Base-by-base conservation (phyloP, 2,888 invertebrate genomes). In the Apamea epomidion region DNA sequence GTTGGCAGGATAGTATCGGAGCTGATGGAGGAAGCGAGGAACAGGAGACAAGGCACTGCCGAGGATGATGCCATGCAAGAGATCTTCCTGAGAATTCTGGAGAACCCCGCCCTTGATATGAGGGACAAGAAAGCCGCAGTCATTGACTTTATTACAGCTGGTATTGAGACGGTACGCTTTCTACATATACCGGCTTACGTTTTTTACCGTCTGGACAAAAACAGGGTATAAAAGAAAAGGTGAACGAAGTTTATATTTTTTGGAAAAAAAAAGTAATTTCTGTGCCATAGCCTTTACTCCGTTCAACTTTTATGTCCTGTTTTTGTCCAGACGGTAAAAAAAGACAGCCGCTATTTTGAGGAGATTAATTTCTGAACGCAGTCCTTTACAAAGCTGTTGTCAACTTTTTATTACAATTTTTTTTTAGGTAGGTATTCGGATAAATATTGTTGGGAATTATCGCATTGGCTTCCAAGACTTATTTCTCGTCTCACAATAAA, bases 91-190 rank as follows among this genome's bases (percentile, higher is more conserved):
- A 98, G 98, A 80, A 98, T 99, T 81, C 95, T 99, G 70, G 97
- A 97, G 65, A 98, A 98, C 70, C 97, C 98, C 51, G 97, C 97
- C 82, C 95, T 99, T 69, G 98, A 99, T 91, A 97, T 98, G 91
- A 97, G 98, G 74, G 99, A 99, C 92, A 98, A 99, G 94, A 98
- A 98, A 91, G 98, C 98, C 0, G 98, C 98, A 0, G 98, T 99
- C 76, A 98, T 99, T 69, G 99, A 99, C 95, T 98, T 99, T 91
- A 98, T 99, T 89, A 98, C 98, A 14, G 98, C 99, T 60, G 99
- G 99, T 71, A 99, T 99, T 92, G 98, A 98, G 94, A 99, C 99
- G 92, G 98, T 99, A 93, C 95, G 95, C 88, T 79, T 81, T 45
- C 12, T 74, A 29, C 58, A 58, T 58, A 58, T 60, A 58, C 1